Base-by-base conservation (phyloP, 2,797 vertebrate genomes). In the Poeciliopsis gracilis region DNA sequence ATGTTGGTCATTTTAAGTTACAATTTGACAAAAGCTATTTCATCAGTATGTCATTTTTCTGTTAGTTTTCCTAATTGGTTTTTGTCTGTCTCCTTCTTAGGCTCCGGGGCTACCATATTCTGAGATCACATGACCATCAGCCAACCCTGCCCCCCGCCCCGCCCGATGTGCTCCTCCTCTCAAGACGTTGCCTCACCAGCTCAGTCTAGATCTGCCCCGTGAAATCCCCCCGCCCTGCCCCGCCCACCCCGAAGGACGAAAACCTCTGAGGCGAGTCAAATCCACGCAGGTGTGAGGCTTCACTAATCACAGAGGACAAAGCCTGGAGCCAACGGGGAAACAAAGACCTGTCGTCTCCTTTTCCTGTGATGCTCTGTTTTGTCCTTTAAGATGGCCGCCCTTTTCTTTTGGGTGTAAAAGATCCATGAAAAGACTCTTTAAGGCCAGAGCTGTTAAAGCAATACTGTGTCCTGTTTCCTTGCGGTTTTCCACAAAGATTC, bases 91-190 rank as follows among this genome's bases (percentile, higher is more conserved):
- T 41, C 69, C 77, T 72, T 76, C n/a, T 70, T 87, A 98, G 97
- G 94, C 95, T 96, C 92, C 95, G 95, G 92, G 96, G 95, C 86
- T 95, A 97, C 93, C 92, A 84, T 96, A 96, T 96, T 91, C 97
- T 96, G 95, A 97, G 96, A 96, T 97, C 96, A 97, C 97, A 95
- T 97, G 97, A 98, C 95, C 94, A 96, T 95, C 96, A 97, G 94
- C 96, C 96, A 92, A 92, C 93, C 94, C 95, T 91, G 87, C 89
- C 94, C 94, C 96, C 95, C 90, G 83, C 95, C 94, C 95, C 97
- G 90, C 95, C 97, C 87, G 95, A 97, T 94, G 97, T 97, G 89
- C 94, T 97, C 91, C 90, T 97, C 86, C 88, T 96, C 90, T 96
- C 97, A 59, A 94, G 96, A 87, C 95, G 95, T 92, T 96, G 96